Conservation (phyloP, 2,797 vertebrate genomes). For the Sebastes umbrosus region DNA sequence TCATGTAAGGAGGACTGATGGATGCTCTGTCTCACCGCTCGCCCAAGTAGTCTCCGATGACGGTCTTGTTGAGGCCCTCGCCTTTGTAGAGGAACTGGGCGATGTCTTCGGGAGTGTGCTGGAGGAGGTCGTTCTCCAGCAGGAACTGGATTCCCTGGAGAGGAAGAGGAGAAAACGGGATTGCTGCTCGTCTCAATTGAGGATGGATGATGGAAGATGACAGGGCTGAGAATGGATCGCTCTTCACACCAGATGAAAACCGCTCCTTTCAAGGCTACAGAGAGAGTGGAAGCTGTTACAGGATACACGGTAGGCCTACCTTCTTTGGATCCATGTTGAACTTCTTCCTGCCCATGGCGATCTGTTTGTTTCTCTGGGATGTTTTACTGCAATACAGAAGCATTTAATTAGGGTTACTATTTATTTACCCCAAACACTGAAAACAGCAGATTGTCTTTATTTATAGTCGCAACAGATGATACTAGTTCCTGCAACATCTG, state of each 20-base stretch:
- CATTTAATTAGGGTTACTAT: not conserved
- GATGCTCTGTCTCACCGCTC: constrained; percentile 86
- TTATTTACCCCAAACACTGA: not conserved
- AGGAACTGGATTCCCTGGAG: constrained; percentile 95
- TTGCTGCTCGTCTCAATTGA: constrained; percentile 12
- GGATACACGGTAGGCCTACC: constrained; percentile 70
- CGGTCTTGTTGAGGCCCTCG: constrained; percentile 97
- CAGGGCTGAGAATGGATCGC: not conserved
- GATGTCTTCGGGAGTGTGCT: constrained; percentile 94
- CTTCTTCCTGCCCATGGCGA: constrained; percentile 97
- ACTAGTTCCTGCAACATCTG: constrained; percentile 19
- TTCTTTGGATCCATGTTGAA: constrained; percentile 99
- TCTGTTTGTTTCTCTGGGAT: constrained; percentile 96
- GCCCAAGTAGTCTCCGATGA: constrained; percentile 96
- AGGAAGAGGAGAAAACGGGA: not conserved
- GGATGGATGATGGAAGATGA: constrained; percentile 9
- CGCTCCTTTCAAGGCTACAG: not conserved
- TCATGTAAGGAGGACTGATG: constrained; percentile 21
- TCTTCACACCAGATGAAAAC: not conserved
- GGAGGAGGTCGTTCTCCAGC: constrained; percentile 95
- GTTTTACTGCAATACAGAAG: constrained; percentile 86
- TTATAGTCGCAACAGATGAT: not conserved
- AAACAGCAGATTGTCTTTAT: not conserved
- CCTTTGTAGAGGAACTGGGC: constrained; percentile 98
- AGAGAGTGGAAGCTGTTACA: not conserved